phyloP scores from a whole-genome alignment of 2,888 invertebrate genomes.

The Drosophila anceps region DNA sequence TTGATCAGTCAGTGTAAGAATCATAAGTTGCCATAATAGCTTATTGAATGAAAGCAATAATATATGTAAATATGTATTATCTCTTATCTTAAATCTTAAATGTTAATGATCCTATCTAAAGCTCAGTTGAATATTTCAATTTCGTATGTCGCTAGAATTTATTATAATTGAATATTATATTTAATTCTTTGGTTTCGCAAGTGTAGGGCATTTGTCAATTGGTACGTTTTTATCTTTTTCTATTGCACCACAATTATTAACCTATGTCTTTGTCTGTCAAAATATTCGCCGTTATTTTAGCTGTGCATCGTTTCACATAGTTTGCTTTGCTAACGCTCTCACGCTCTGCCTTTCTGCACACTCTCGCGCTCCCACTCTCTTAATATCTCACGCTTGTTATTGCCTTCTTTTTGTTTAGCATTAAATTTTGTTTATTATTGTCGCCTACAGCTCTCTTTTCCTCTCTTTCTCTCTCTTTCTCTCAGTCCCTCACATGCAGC shows the following conservation, averaged over 20 bases:
- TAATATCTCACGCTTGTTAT: constrained; percentile 5
- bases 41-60: background rate
- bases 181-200: background rate
- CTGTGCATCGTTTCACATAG: constrained; percentile 34
- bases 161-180: background rate
- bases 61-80: background rate
- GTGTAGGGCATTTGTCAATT: constrained; percentile 27
- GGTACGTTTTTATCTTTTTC: background rate
- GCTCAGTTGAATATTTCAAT: background rate
- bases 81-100: no score
- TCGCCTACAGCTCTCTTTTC: constrained; percentile 2
- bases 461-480: background rate
- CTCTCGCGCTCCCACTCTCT: constrained; percentile 3
- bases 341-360: constrained; percentile 1
- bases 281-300: constrained; percentile 47
- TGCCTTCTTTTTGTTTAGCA: constrained; percentile 34
- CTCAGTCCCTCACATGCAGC: constrained; percentile 9
- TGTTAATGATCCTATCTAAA: background rate
- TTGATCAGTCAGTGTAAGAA: background rate
- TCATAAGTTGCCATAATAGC: background rate
- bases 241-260: constrained; percentile 43
- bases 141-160: background rate
- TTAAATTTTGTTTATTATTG: constrained; percentile 52
- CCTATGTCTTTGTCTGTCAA: constrained; percentile 50
- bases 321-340: constrained; percentile 23